Evolutionary conservation across 2,888 invertebrate species (phyloP).

Genomic region (Chymomyza amoena): DNA sequence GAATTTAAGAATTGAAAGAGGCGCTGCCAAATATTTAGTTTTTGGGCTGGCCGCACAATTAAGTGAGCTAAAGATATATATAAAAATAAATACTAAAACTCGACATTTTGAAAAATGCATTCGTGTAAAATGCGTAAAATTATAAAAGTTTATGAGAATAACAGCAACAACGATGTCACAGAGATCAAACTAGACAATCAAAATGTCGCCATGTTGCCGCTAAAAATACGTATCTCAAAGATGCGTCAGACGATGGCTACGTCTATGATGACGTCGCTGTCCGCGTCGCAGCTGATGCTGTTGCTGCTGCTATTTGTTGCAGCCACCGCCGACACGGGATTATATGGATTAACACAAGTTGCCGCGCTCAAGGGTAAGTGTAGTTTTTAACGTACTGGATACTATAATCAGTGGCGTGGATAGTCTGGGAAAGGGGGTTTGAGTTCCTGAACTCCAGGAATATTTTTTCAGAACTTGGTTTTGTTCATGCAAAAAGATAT

Average conservation of each 20-base stretch:
- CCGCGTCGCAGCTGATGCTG: conserved; percentile 12
- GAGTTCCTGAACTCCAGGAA: no score
- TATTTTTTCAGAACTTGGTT: no score
- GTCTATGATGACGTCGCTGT: background rate
- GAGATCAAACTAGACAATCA: conserved; percentile 44
- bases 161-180: conserved; percentile 40
- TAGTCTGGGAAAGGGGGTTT: no score
- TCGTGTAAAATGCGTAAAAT: conserved; percentile 49
- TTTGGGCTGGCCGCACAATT: conserved; percentile 25
- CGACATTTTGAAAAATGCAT: conserved; percentile 60
- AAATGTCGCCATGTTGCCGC: conserved; percentile 52
- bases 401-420: no score
- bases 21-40: background rate
- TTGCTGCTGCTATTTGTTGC: conserved; percentile 52
- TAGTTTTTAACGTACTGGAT: background rate
- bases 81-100: conserved; percentile 21
- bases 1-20: conserved; percentile 5
- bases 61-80: conserved; percentile 8
- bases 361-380: conserved; percentile 77
- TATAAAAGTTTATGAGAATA: conserved; percentile 26
- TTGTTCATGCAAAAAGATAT: no score
- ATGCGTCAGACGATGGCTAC: conserved; percentile 38
- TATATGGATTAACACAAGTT: conserved; percentile 76
- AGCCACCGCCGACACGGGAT: conserved; percentile 63
- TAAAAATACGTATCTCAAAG: conserved; percentile 58